Conservation (phyloP, 2,888 invertebrate species). For the Onthophagus sagittarius region DNA sequence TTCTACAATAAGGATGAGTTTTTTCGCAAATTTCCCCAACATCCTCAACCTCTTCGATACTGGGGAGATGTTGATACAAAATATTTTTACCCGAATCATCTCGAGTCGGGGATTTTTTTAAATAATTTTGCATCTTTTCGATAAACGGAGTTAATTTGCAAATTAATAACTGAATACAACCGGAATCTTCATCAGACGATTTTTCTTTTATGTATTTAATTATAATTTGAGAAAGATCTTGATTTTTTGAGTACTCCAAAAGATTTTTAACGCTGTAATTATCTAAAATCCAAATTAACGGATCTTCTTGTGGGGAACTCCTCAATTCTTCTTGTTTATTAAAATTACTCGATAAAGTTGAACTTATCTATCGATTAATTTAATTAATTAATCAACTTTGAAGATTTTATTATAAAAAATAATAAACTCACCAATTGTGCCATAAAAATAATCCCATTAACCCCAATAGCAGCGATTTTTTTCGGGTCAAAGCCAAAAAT, state of each 20-base stretch:
- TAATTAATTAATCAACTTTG: not conserved
- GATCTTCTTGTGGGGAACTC: conserved; percentile 38
- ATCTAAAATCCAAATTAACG: conserved; percentile 61
- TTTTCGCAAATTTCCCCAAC: conserved; percentile 62
- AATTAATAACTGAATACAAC: conserved; percentile 67
- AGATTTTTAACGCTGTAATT: conserved; percentile 55
- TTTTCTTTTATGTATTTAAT: conserved; percentile 58
- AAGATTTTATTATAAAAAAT: not conserved
- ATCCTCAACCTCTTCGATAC: conserved; percentile 55
- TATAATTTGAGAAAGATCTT: conserved; percentile 59
- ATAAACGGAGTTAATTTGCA: conserved; percentile 78
- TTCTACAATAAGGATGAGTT: conserved; percentile 49
- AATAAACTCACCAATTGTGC: conserved; percentile 70
- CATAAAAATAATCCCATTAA: conserved; percentile 78
- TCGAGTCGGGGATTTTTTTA: conserved; percentile 45
- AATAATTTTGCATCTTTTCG: conserved; percentile 69
- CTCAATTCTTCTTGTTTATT: conserved; percentile 28
- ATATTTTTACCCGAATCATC: conserved; percentile 39
- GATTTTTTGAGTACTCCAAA: conserved; percentile 58
- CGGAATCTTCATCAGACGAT: conserved; percentile 57
- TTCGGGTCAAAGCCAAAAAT: conserved; percentile 72
- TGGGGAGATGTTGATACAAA: conserved; percentile 60
- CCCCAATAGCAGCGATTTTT: conserved; percentile 75
- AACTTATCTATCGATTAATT: conserved; percentile 58
- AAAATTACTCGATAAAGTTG: conserved; percentile 49